Evolutionary conservation across 2,888 invertebrate species (phyloP).

Genomic region (Oligia latruncula): DNA sequence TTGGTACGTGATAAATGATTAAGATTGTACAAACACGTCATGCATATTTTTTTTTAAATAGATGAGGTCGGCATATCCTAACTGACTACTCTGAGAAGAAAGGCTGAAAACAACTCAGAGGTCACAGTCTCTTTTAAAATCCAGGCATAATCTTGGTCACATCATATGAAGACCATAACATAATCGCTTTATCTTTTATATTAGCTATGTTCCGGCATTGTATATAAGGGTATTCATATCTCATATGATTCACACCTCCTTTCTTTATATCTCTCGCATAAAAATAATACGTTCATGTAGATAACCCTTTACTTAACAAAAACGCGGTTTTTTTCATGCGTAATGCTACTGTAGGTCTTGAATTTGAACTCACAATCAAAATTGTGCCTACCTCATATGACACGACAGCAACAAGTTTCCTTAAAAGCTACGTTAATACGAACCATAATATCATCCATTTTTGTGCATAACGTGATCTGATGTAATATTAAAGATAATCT

Average conservation of each 20-base stretch:
- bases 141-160: background rate
- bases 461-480: conserved; percentile 75
- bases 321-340: background rate
- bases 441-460: conserved; percentile 66
- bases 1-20: background rate
- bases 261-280: background rate
- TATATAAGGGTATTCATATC: background rate
- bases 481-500: conserved; percentile 77
- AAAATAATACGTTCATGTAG: background rate
- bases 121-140: background rate
- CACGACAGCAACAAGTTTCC: conserved; percentile 39
- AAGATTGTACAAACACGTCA: too few species aligned
- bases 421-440: conserved; percentile 49
- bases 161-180: background rate
- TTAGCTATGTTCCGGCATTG: background rate
- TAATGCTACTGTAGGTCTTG: background rate
- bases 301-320: background rate
- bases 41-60: background rate
- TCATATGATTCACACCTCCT: background rate
- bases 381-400: conserved; percentile 12
- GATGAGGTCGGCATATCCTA: background rate
- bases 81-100: background rate
- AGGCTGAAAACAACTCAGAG: too few species aligned
- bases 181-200: background rate
- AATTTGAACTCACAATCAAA: conserved; percentile 20